These are phyloP conservation scores for Heliocidaris tuberculata DNA, from an alignment of 35 echinoderm and acorn worm genomes.

Conservation along the genomic window DNA sequence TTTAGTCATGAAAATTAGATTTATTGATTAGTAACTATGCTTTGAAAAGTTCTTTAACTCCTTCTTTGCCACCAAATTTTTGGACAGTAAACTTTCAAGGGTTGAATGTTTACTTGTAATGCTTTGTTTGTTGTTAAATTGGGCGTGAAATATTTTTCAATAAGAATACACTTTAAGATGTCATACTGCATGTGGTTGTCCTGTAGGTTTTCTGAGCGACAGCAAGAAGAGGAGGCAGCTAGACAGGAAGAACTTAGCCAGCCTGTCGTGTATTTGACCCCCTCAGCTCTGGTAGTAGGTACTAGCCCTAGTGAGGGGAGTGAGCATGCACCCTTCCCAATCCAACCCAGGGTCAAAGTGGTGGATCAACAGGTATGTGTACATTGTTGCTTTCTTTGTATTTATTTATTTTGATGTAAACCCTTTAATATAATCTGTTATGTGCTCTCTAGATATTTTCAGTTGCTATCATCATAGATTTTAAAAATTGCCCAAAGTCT, in stretches of 20 bases:
- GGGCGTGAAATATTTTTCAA: too few relatives aligned
- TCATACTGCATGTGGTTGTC: background rate
- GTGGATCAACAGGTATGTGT: slow-evolving; percentile 73
- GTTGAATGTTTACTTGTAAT: too few relatives aligned
- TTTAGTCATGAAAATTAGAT: too few relatives aligned
- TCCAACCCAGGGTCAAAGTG: slow-evolving; percentile 72
- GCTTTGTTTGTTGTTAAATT: too few relatives aligned
- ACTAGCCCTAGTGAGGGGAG: slow-evolving; percentile 57
- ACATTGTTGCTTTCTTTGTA: background rate
- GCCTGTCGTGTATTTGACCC: slow-evolving; percentile 56
- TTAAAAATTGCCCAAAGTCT: background rate
- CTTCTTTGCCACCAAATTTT: too few relatives aligned
- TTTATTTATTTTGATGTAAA: background rate
- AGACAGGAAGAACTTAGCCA: background rate
- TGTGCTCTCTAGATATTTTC: too few relatives aligned
- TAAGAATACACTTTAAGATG: too few relatives aligned
- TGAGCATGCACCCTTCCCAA: slow-evolving; percentile 50
- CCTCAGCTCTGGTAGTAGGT: slow-evolving; percentile 46
- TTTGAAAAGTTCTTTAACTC: too few relatives aligned
- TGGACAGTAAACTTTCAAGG: too few relatives aligned
- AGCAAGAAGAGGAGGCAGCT: slow-evolving; percentile 45
- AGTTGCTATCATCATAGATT: too few relatives aligned
- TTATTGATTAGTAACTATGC: too few relatives aligned
- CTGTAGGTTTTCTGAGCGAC: slow-evolving; percentile 66
- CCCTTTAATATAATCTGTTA: background rate